Percentiles rank a stretch among this genome's conserved stretches.
Conservation (phyloP, 35 echinoderm and acorn worm genomes). For the Eucidaris tribuloides region DNA sequence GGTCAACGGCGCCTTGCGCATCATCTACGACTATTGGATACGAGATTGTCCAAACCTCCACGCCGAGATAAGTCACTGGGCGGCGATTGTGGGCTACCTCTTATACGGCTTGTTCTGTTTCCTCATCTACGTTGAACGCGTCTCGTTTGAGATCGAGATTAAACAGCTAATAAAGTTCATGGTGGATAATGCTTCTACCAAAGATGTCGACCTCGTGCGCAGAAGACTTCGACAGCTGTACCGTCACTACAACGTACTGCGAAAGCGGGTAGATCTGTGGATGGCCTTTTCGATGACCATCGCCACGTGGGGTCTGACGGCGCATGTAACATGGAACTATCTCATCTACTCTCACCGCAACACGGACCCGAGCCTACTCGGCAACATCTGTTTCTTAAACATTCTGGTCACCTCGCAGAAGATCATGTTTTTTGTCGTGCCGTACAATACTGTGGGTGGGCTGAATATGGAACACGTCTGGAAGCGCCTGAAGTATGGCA, state of each 20-base stretch:
- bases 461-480: constrained; percentile 44
- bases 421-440: constrained; percentile 46
- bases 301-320: constrained; percentile 37
- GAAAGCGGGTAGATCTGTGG: constrained; percentile 13
- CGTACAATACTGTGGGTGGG: constrained; percentile 24
- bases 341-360: constrained; percentile 38
- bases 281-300: constrained; percentile 52
- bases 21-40: constrained; percentile 4
- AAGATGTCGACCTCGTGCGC: neutral
- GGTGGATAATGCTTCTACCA: neutral
- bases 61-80: constrained; percentile 35
- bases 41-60: neutral
- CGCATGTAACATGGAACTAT: constrained; percentile 49
- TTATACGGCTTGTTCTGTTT: constrained; percentile 42
- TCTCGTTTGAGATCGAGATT: constrained; percentile 23
- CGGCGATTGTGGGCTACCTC: constrained; percentile 3
- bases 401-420: constrained; percentile 46
- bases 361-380: neutral
- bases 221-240: neutral
- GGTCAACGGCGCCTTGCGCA: constrained; percentile 1
- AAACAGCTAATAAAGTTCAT: neutral
- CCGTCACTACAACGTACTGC: neutral
- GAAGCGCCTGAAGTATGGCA: neutral
- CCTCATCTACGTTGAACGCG: constrained; percentile 30
- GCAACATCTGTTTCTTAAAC: constrained; percentile 7